Percentiles rank a stretch among this genome's conserved stretches.
Conservation (phyloP, 2,797 vertebrate genomes). For the Craterocephalus amniculus region DNA sequence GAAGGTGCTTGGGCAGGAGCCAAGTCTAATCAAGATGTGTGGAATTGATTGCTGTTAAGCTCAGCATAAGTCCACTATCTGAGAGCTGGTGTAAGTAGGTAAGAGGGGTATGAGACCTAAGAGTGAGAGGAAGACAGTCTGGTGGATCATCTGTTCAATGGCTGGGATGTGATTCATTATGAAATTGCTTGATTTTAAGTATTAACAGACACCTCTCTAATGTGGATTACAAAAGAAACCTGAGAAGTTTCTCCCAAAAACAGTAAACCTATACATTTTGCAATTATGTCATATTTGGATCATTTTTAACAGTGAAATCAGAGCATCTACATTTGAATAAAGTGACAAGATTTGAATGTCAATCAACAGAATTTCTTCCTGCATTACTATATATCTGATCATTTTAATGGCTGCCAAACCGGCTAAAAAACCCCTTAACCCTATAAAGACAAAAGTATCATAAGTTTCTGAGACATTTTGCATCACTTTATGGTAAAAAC, state of each 20-base stretch:
- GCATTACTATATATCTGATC: too few species aligned
- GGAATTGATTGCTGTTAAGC: conserved; percentile 71
- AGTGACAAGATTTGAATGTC: too few species aligned
- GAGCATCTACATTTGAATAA: too few species aligned
- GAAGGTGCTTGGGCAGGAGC: conserved; percentile 61
- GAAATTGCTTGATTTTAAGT: background rate
- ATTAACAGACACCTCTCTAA: background rate
- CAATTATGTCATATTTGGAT: too few species aligned
- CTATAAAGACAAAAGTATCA: too few species aligned
- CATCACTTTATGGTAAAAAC: too few species aligned
- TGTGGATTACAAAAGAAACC: background rate
- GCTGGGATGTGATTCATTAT: background rate
- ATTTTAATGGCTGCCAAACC: background rate
- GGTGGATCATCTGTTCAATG: conserved; percentile 9
- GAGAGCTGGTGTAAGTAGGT: conserved; percentile 43
- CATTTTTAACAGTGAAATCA: too few species aligned
- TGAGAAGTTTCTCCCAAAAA: too few species aligned
- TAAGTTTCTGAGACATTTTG: too few species aligned
- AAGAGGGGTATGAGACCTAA: conserved; percentile 7
- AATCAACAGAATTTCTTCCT: too few species aligned
- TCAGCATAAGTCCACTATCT: conserved; percentile 53
- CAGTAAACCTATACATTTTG: too few species aligned
- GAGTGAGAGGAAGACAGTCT: conserved; percentile 23
- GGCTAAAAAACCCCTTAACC: background rate
- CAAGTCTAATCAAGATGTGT: conserved; percentile 73